These are phyloP conservation scores for Apis cerana DNA, from an alignment of 1,140 invertebrate genomes.

Conservation along the genomic window DNA sequence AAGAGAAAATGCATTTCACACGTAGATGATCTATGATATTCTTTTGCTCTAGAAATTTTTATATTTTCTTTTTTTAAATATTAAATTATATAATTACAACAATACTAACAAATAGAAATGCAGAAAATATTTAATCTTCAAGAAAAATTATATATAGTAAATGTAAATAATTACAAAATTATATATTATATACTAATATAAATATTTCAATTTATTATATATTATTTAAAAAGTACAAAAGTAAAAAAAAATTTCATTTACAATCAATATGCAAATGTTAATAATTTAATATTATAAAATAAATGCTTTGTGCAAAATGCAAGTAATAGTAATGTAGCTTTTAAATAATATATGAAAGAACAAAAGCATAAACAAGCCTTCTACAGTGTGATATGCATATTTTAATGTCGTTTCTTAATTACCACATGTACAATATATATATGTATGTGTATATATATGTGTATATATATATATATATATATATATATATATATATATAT, in stretches of 20 bases:
- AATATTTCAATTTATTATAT: not conserved
- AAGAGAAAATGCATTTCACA: slow-evolving; percentile 43
- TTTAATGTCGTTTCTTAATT: slow-evolving; percentile 21
- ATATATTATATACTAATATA: not conserved
- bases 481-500: slow-evolving; percentile 3
- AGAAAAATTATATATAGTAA: not conserved
- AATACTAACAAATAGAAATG: not conserved
- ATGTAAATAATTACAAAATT: slow-evolving; percentile 17
- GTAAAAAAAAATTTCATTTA: slow-evolving; percentile 43
- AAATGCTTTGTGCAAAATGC: slow-evolving; percentile 52
- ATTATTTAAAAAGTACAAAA: slow-evolving; percentile 45
- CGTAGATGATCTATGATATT: slow-evolving; percentile 46
- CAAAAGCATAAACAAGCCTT: slow-evolving; percentile 64
- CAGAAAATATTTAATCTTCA: not conserved
- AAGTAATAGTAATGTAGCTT: slow-evolving; percentile 28
- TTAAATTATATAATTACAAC: slow-evolving; percentile 1
- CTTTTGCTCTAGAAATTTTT: slow-evolving; percentile 44
- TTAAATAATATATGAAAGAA: slow-evolving; percentile 46
- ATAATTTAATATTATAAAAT: slow-evolving; percentile 35
- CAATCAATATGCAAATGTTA: slow-evolving; percentile 26
- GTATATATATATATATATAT: slow-evolving; percentile 2
- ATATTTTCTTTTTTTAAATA: not conserved
- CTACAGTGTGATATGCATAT: slow-evolving; percentile 50
- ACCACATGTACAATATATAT: slow-evolving; percentile 17
- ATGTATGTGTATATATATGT: not conserved